Evolutionary conservation across 2,888 invertebrate genomes (phyloP).

Genomic region (Callimorpha dominula): DNA sequence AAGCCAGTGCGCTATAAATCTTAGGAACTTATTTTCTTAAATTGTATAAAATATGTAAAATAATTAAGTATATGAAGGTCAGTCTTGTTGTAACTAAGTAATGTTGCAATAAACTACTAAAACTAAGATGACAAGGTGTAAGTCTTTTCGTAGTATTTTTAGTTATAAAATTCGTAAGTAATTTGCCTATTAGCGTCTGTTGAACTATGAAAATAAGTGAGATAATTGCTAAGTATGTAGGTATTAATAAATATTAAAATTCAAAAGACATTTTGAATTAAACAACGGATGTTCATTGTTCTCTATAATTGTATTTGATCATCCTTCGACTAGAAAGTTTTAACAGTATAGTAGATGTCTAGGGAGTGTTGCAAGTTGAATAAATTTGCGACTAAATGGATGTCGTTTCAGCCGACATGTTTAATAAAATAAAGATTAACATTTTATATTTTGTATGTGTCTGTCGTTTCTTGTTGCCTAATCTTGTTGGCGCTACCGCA

Average conservation of each 20-base stretch:
- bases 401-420: neutral
- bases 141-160: constrained; percentile 16
- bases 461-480: neutral
- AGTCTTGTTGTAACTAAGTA: constrained; percentile 41
- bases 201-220: constrained; percentile 19
- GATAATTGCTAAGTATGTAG: neutral
- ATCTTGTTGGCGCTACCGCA: too few relatives aligned
- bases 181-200: constrained; percentile 14
- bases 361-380: neutral
- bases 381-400: constrained; percentile 5
- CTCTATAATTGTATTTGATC: neutral
- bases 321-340: constrained; percentile 4
- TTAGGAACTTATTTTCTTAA: constrained; percentile 33
- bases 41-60: constrained; percentile 19
- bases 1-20: constrained; percentile 45
- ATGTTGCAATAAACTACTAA: constrained; percentile 33
- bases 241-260: constrained; percentile 9
- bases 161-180: constrained; percentile 10
- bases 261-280: constrained; percentile 1
- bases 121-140: constrained; percentile 9
- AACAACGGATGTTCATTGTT: constrained; percentile 10
- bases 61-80: constrained; percentile 37
- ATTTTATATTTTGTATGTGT: neutral
- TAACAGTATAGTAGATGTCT: neutral
- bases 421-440: neutral